Conservation (phyloP, 2,797 vertebrate species). For the Neoniphon sammara region DNA sequence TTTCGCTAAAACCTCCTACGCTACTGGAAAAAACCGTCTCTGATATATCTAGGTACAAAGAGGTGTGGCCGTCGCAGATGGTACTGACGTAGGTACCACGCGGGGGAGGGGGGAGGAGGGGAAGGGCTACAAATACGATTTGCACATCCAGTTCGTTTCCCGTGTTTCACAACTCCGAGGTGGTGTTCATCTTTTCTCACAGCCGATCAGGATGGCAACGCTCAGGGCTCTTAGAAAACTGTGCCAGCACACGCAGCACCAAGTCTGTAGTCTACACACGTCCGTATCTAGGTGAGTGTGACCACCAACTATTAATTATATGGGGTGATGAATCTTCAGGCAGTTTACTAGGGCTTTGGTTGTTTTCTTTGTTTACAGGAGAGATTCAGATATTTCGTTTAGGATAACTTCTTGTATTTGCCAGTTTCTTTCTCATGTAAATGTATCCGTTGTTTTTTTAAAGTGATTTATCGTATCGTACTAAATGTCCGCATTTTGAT, state of each 20-base stretch:
- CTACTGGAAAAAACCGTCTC: too few relatives aligned
- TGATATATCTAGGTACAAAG: too few relatives aligned
- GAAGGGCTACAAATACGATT: background rate
- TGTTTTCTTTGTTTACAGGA: background rate
- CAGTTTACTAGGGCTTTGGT: background rate
- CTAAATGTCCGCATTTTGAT: slow-evolving; percentile 32
- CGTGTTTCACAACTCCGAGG: slow-evolving; percentile 26
- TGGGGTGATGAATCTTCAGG: background rate
- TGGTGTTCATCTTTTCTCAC: slow-evolving; percentile 5
- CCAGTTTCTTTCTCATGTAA: rapidly evolving
- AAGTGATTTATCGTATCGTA: slow-evolving; percentile 8
- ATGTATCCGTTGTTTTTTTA: background rate
- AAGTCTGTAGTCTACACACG: slow-evolving; percentile 83
- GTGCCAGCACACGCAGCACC: slow-evolving; percentile 76
- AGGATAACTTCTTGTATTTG: rapidly evolving
- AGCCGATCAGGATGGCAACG: slow-evolving; percentile 76
- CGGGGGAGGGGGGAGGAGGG: background rate
- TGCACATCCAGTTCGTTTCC: background rate
- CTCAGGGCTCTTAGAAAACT: slow-evolving; percentile 81
- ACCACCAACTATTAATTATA: background rate
- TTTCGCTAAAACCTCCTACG: too few relatives aligned
- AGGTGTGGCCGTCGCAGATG: background rate
- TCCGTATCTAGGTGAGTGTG: slow-evolving; percentile 82
- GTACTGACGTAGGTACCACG: background rate
- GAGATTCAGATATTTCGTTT: background rate